phyloP scores from a whole-genome alignment of 2,113 vertebrate species.

The Hucho hucho region DNA sequence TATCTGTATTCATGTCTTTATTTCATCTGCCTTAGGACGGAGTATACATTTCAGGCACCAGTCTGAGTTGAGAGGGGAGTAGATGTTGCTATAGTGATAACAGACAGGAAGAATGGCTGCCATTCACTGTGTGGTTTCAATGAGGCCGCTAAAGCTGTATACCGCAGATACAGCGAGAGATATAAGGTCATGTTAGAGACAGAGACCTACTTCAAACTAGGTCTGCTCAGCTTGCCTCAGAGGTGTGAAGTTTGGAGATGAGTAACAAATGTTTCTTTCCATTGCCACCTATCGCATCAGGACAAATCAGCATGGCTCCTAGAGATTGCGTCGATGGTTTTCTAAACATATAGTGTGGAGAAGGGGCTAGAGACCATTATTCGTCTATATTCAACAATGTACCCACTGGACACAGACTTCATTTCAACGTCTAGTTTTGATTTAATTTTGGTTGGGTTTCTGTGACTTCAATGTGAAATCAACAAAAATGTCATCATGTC shows the following conservation, averaged over 20 bases:
- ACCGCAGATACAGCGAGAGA: background rate
- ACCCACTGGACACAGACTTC: too few relatives aligned
- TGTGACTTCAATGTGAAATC: too few relatives aligned
- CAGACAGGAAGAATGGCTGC: background rate
- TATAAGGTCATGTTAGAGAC: background rate
- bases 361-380: too few relatives aligned
- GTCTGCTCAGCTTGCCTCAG: background rate
- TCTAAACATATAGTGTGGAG: too few relatives aligned
- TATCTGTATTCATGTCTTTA: constrained; percentile 8
- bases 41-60: background rate
- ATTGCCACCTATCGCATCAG: background rate
- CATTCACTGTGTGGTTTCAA: background rate
- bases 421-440: too few relatives aligned
- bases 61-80: background rate
- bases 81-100: background rate
- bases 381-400: too few relatives aligned
- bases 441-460: too few relatives aligned
- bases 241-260: constrained; percentile 4
- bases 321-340: too few relatives aligned
- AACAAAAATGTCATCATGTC: too few relatives aligned
- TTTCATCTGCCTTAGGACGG: background rate
- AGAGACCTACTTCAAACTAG: background rate
- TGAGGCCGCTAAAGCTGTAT: background rate
- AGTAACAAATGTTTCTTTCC: background rate
- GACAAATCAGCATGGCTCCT: background rate